phyloP scores from a whole-genome alignment of 2,797 vertebrate species.

The Phataginus tricuspis region DNA sequence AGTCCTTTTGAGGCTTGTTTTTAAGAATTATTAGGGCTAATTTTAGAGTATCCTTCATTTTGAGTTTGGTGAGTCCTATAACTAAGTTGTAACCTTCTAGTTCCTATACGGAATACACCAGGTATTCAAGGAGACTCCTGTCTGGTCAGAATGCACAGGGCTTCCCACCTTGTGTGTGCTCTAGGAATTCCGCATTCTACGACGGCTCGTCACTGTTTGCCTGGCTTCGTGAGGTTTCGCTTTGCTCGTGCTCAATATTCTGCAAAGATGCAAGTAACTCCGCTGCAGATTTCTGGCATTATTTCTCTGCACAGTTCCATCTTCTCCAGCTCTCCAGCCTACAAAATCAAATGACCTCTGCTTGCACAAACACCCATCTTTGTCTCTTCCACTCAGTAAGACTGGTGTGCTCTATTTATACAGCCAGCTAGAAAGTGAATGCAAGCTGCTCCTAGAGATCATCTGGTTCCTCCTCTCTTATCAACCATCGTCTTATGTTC shows the following conservation, averaged over 20 bases:
- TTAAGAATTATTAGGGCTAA: neutral
- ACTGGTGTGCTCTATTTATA: neutral
- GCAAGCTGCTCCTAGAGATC: neutral
- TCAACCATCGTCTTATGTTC: neutral
- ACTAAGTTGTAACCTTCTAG: neutral
- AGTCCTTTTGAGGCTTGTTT: neutral
- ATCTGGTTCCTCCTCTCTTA: neutral
- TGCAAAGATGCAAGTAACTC: neutral
- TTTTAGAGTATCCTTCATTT: neutral
- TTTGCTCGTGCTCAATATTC: neutral
- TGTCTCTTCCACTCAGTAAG: neutral
- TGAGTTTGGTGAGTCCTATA: neutral
- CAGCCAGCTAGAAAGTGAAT: neutral
- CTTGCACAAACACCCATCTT: neutral
- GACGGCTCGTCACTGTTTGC: neutral
- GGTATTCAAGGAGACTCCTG: neutral
- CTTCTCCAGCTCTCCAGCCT: neutral
- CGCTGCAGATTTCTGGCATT: neutral
- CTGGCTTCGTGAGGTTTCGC: neutral
- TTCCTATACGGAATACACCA: neutral
- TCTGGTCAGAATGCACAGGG: neutral
- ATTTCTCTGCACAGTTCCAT: neutral
- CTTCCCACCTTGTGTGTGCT: neutral
- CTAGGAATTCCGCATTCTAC: neutral
- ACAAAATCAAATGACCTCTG: neutral